Percentiles rank a stretch among this genome's conserved stretches.
Conservation (phyloP, 2,797 vertebrate species). For the Brachyrhaphis roseni region DNA sequence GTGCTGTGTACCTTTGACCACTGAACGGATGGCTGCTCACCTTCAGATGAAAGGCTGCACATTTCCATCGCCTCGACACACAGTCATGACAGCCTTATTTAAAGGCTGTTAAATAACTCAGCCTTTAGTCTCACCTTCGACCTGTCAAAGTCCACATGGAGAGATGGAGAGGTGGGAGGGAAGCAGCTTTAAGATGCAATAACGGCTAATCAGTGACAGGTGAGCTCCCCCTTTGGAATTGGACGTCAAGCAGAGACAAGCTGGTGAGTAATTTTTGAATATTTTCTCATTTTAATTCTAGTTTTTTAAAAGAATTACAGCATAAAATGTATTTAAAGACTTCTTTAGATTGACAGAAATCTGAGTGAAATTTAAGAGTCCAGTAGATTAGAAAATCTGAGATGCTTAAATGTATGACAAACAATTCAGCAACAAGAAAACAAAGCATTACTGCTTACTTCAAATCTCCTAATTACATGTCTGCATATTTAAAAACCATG, state of each 20-base stretch:
- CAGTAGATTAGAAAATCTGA: neutral
- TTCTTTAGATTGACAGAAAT: neutral
- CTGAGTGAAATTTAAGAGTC: no score
- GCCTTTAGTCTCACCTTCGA: constrained; percentile 92
- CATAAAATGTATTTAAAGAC: neutral
- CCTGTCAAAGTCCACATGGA: constrained; percentile 86
- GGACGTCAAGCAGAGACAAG: constrained; percentile 55
- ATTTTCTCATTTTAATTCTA: neutral
- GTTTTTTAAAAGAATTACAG: neutral
- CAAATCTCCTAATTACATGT: neutral
- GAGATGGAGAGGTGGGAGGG: constrained; percentile 25
- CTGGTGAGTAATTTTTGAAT: constrained; percentile 67
- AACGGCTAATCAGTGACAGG: constrained; percentile 55
- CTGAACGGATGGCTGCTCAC: constrained; percentile 14
- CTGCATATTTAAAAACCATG: neutral
- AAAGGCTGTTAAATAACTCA: constrained; percentile 90
- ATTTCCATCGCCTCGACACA: constrained; percentile 9
- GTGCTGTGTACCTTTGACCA: constrained; percentile 31
- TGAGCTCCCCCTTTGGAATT: constrained; percentile 54
- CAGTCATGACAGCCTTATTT: constrained; percentile 28
- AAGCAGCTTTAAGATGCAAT: constrained; percentile 65
- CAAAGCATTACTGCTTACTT: neutral
- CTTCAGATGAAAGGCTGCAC: constrained; percentile 6
- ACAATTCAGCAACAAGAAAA: neutral
- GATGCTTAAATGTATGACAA: neutral